These are phyloP conservation scores for Panopea generosa DNA, from an alignment of 2,888 invertebrate species.

Conservation along the genomic window DNA sequence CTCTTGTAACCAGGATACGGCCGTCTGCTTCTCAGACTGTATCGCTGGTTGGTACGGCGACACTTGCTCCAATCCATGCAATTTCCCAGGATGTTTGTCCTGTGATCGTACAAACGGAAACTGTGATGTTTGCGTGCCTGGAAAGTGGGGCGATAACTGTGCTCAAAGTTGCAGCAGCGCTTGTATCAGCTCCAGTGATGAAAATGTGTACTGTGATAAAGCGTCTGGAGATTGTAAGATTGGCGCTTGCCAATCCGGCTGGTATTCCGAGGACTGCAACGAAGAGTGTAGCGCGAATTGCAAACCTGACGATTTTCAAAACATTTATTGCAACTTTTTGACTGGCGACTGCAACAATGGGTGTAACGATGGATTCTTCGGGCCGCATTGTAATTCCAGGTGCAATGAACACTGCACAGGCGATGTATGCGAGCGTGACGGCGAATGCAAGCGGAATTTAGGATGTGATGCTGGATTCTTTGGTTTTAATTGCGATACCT, in stretches of 20 bases:
- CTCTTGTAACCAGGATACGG: constrained; percentile 37
- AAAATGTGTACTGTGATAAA: constrained; percentile 32
- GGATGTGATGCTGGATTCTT: constrained; percentile 39
- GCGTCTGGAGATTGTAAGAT: constrained; percentile 25
- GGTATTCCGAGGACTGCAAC: constrained; percentile 28
- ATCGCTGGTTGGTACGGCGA: constrained; percentile 32
- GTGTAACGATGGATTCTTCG: constrained; percentile 39
- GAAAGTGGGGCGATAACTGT: constrained; percentile 41
- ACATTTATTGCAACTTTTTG: constrained; percentile 20
- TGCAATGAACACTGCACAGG: constrained; percentile 36
- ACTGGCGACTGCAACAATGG: constrained; percentile 33
- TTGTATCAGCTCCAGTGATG: constrained; percentile 26
- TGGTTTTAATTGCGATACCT: constrained; percentile 31
- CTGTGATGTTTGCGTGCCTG: constrained; percentile 25
- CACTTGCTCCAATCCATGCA: background rate
- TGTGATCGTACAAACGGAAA: constrained; percentile 32
- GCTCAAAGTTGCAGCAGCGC: constrained; percentile 21
- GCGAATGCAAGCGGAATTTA: constrained; percentile 20
- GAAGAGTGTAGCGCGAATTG: constrained; percentile 32
- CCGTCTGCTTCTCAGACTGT: constrained; percentile 34
- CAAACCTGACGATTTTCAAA: background rate
- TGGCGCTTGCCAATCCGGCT: constrained; percentile 30
- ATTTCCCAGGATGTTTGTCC: background rate
- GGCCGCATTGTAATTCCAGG: constrained; percentile 13
- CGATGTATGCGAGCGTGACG: constrained; percentile 24